Conservation (phyloP, 2,113 vertebrate genomes). For the Todiramphus chloris region DNA sequence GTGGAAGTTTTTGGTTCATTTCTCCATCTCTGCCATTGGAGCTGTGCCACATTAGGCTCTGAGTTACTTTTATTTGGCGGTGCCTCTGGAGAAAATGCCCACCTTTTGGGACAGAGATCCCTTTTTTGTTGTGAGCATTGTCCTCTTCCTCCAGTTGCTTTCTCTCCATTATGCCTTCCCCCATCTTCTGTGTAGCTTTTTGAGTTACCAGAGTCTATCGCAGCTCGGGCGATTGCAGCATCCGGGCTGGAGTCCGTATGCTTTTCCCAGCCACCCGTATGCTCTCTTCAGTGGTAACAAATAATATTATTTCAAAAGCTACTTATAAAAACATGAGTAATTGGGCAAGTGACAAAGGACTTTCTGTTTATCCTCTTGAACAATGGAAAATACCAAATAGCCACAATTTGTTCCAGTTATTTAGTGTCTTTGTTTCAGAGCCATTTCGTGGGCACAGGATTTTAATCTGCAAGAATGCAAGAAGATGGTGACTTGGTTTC, state of each 20-base stretch:
- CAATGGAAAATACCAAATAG: slow-evolving; percentile 30
- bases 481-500: not conserved
- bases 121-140: not conserved
- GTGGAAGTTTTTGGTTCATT: not conserved
- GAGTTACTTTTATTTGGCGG: not conserved
- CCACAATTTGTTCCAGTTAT: slow-evolving; percentile 19
- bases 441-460: not conserved
- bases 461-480: not conserved
- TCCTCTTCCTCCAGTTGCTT: not conserved
- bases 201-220: not conserved
- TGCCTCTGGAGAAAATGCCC: not conserved
- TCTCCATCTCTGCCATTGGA: not conserved
- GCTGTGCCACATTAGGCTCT: not conserved
- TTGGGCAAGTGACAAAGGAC: slow-evolving; percentile 2
- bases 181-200: not conserved
- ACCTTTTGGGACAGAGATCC: not conserved
- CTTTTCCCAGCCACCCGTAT: not conserved
- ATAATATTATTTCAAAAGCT: slow-evolving; percentile 13
- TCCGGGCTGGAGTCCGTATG: not conserved
- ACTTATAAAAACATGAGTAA: slow-evolving; percentile 12
- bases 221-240: not conserved
- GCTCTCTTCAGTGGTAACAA: not conserved
- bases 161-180: rapidly evolving
- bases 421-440: slow-evolving; percentile 28
- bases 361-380: slow-evolving; percentile 44